phyloP scores from a whole-genome alignment of 2,888 invertebrate genomes.

The Drosophila macrospina region DNA sequence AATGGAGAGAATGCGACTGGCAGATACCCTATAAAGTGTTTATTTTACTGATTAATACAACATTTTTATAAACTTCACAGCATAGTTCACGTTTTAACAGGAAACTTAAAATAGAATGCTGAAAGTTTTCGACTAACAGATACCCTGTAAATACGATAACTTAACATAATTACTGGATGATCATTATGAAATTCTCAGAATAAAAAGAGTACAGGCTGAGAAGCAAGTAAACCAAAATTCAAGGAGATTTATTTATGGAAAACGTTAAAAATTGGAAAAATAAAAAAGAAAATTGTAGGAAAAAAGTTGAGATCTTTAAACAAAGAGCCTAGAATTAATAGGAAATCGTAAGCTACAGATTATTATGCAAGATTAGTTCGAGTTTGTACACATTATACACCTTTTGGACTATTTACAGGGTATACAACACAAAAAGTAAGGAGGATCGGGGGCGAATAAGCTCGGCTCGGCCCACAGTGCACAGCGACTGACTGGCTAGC shows the following conservation, averaged over 20 bases:
- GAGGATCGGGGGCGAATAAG: conserved; percentile 34
- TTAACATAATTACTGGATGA: background rate
- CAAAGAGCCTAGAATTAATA: too few species aligned
- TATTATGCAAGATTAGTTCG: background rate
- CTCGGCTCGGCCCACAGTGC: conserved; percentile 33
- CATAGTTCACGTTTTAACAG: too few species aligned
- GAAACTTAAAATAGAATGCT: background rate
- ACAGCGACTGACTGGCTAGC: conserved; percentile 47
- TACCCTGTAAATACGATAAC: background rate
- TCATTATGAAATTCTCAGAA: background rate
- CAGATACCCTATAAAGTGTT: background rate
- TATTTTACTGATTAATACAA: too few species aligned
- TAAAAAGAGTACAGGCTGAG: background rate
- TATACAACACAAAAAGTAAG: conserved; percentile 6
- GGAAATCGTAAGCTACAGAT: too few species aligned
- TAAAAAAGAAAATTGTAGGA: background rate
- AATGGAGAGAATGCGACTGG: background rate
- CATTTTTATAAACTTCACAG: too few species aligned
- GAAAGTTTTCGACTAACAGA: background rate
- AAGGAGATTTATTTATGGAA: background rate
- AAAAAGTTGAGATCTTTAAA: too few species aligned
- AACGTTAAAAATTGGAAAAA: background rate
- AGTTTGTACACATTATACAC: background rate
- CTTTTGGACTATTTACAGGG: background rate
- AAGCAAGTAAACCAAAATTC: too few species aligned